These are phyloP conservation scores for Hemiprocne comata DNA, from an alignment of 2,113 vertebrate species.

Conservation along the genomic window DNA sequence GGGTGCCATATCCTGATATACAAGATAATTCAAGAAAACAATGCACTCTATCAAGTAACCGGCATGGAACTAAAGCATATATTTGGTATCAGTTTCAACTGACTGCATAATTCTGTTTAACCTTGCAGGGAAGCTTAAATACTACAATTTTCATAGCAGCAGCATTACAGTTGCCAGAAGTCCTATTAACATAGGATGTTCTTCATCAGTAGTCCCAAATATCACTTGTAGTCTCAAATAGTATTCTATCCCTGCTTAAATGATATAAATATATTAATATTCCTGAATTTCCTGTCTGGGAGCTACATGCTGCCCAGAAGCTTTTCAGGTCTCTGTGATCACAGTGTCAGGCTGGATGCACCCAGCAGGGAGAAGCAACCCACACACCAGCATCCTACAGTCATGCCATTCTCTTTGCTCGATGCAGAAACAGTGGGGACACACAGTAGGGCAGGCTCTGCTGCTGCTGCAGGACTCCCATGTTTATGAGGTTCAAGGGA, in stretches of 20 bases:
- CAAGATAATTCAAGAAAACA: neutral
- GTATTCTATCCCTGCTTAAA: neutral
- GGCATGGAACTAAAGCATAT: neutral
- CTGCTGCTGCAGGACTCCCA: neutral
- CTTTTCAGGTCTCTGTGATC: neutral
- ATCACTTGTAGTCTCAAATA: neutral
- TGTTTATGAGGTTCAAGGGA: neutral
- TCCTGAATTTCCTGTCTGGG: neutral
- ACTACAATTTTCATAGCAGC: neutral
- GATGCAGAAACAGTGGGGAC: accelerated
- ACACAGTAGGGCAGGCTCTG: neutral
- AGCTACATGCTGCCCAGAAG: neutral
- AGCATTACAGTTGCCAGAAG: neutral
- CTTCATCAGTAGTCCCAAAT: neutral
- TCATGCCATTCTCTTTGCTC: accelerated
- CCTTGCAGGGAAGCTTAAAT: neutral
- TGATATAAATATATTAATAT: neutral
- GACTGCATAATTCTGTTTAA: neutral
- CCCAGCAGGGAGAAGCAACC: neutral
- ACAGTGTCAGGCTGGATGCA: neutral
- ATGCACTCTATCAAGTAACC: neutral
- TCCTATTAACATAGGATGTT: neutral
- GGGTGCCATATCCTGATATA: neutral
- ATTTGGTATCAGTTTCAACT: neutral
- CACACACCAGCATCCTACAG: neutral